phyloP scores from a whole-genome alignment of 2,113 vertebrate species.

The Poeciliopsis occidentalis region DNA sequence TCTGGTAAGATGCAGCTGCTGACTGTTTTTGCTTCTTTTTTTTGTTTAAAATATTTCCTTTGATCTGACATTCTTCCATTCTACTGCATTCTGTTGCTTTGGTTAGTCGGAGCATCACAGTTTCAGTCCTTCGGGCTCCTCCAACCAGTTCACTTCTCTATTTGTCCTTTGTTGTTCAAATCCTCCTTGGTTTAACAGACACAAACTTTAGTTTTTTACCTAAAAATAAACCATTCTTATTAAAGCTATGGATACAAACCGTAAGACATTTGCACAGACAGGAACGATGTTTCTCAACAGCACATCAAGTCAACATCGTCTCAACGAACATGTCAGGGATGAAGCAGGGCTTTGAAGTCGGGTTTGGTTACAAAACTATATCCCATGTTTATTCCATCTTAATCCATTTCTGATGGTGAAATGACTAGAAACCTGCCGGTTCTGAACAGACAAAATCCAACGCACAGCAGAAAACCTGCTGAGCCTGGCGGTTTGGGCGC shows the following conservation, averaged over 20 bases:
- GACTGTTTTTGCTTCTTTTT: not conserved
- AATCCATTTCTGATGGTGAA: no score
- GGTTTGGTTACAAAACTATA: no score
- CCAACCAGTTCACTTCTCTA: not conserved
- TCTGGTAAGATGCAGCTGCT: conserved; percentile 83
- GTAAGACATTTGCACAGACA: no score
- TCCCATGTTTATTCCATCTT: no score
- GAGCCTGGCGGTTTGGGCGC: no score
- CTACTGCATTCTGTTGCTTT: not conserved
- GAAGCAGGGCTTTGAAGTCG: no score
- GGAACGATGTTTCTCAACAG: no score
- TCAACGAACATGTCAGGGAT: no score
- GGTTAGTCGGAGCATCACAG: not conserved
- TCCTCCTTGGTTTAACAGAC: not conserved
- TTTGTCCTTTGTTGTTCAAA: not conserved
- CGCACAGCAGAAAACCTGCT: no score
- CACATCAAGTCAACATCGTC: no score
- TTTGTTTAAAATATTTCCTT: not conserved
- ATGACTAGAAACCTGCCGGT: no score
- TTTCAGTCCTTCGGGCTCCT: not conserved
- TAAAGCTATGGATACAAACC: not conserved
- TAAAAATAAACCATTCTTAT: not conserved
- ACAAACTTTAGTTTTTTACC: not conserved
- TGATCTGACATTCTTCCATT: not conserved
- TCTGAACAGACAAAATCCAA: no score